Percentiles rank a stretch among this genome's conserved stretches.
Conservation (phyloP, 2,797 vertebrate genomes). For the Tauraco hartlaubi region DNA sequence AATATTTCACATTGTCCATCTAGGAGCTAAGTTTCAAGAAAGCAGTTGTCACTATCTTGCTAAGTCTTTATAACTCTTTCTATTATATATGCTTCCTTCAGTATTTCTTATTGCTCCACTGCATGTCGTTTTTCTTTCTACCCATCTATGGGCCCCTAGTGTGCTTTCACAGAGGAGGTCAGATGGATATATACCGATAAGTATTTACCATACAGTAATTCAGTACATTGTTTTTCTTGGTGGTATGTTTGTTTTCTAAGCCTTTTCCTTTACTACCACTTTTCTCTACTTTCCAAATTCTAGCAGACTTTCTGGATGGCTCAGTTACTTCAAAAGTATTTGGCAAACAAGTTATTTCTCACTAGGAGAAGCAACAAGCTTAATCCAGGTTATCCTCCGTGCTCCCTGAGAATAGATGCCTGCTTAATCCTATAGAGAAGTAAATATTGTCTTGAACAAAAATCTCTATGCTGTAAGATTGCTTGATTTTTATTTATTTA, state of each 20-base stretch:
- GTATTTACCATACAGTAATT: neutral
- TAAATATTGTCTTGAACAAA: constrained; percentile 35
- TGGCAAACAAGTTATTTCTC: constrained; percentile 32
- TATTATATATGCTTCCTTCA: neutral
- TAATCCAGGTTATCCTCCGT: constrained; percentile 44
- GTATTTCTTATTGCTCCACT: neutral
- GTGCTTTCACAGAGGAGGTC: neutral
- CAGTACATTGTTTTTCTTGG: neutral
- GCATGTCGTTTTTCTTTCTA: neutral
- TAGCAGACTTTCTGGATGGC: constrained; percentile 3
- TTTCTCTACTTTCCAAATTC: neutral
- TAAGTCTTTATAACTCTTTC: neutral
- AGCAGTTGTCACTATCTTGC: neutral
- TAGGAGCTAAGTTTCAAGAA: neutral
- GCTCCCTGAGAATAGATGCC: constrained; percentile 12
- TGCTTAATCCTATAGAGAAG: constrained; percentile 41
- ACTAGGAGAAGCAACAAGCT: constrained; percentile 11
- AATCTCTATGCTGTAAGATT: neutral
- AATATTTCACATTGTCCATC: neutral
- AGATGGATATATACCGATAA: neutral
- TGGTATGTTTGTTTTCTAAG: neutral
- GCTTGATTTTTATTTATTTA: constrained; percentile 41
- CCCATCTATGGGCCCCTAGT: neutral
- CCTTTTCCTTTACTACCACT: neutral
- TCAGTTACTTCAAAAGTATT: constrained; percentile 8